Percentiles rank a stretch among this genome's conserved stretches.
These are phyloP conservation scores for Metopia argyrocephala DNA, from an alignment of 2,888 invertebrate species.

Conservation along the genomic window DNA sequence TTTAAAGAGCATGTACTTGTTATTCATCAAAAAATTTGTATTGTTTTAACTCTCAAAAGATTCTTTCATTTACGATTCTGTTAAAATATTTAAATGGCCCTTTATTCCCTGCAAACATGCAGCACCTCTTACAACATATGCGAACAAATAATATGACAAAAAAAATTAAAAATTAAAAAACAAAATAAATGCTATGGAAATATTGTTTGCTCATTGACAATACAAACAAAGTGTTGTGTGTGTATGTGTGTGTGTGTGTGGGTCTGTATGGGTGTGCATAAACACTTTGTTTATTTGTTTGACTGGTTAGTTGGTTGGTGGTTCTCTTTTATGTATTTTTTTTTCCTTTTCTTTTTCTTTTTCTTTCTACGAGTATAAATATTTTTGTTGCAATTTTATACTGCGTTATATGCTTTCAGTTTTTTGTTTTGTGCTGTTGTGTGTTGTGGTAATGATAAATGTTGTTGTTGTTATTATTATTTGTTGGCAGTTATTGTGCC, in stretches of 20 bases:
- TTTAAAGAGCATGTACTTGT: no score
- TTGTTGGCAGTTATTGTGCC: constrained; percentile 14
- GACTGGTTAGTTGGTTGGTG: constrained; percentile 42
- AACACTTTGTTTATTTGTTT: constrained; percentile 11
- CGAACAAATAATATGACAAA: not conserved
- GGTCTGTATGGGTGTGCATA: not conserved
- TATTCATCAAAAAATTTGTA: no score
- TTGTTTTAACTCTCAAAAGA: no score
- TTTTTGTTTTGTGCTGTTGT: not conserved
- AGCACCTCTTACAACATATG: not conserved
- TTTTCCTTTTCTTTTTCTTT: not conserved
- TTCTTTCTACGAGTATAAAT: not conserved
- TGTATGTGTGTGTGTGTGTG: not conserved
- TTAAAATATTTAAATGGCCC: no score
- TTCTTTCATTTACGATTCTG: no score
- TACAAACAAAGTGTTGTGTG: not conserved
- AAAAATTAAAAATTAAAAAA: not conserved
- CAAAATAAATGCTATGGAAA: constrained; percentile 38
- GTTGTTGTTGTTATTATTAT: constrained; percentile 11
- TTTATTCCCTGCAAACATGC: no score
- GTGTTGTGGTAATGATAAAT: constrained; percentile 1
- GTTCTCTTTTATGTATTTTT: constrained; percentile 17
- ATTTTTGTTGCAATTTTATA: constrained; percentile 18
- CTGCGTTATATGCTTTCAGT: not conserved
- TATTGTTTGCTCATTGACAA: constrained; percentile 16